These are phyloP conservation scores for Meliscaeva auricollis DNA, from an alignment of 2,888 invertebrate genomes.

Conservation along the genomic window DNA sequence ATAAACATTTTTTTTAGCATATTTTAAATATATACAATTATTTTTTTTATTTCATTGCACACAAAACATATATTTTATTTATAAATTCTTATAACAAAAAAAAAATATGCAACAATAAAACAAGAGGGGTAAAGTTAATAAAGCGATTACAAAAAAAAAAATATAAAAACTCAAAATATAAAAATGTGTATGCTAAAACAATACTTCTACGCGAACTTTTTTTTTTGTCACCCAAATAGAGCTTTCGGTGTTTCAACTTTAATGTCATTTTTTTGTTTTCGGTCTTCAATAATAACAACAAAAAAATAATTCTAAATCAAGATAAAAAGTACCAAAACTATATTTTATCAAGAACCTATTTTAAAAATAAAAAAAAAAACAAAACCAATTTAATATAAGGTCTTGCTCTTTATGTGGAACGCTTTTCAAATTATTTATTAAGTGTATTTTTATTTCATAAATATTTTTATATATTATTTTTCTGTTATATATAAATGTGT, in stretches of 20 bases:
- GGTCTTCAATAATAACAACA: neutral
- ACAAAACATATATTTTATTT: conserved; percentile 45
- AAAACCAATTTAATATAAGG: conserved; percentile 36
- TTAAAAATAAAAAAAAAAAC: conserved; percentile 47
- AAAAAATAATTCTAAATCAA: neutral
- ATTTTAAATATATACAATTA: conserved; percentile 53
- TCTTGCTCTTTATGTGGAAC: conserved; percentile 74
- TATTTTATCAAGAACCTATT: neutral
- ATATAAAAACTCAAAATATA: conserved; percentile 25
- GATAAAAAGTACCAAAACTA: neutral
- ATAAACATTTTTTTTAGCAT: conserved; percentile 40
- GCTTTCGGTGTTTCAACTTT: conserved; percentile 70
- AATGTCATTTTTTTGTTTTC: conserved; percentile 42
- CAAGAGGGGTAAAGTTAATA: conserved; percentile 74
- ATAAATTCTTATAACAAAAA: conserved; percentile 11
- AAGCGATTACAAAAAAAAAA: conserved; percentile 45
- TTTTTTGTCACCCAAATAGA: conserved; percentile 53
- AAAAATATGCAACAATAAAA: conserved; percentile 63
- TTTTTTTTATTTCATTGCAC: conserved; percentile 56
- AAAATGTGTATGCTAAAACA: conserved; percentile 41
- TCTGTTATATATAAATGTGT: conserved; percentile 55
- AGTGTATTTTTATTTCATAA: conserved; percentile 74
- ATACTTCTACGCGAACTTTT: conserved; percentile 46
- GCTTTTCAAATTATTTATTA: conserved; percentile 70
- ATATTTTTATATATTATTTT: conserved; percentile 47